Percentiles rank a stretch among this genome's conserved stretches.
These are phyloP conservation scores for Baccha elongata DNA, from an alignment of 2,888 invertebrate genomes.

Conservation along the genomic window DNA sequence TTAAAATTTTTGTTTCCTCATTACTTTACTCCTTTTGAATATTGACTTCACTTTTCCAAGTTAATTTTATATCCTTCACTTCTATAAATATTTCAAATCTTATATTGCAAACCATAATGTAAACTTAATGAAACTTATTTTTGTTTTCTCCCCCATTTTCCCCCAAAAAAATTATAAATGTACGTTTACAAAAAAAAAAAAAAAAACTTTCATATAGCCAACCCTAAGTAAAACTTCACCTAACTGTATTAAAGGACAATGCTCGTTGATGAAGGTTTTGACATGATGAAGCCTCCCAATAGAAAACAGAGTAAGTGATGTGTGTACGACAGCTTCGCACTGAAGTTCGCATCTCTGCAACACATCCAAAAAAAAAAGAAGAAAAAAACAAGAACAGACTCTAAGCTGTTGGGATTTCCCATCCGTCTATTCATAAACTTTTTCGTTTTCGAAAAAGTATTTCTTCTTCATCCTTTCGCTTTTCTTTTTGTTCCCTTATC, in stretches of 20 bases:
- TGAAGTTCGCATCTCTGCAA: constrained; percentile 33
- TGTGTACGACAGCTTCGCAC: constrained; percentile 48
- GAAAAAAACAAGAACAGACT: constrained; percentile 18
- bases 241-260: constrained; percentile 56
- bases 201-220: constrained; percentile 42
- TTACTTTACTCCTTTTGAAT: neutral
- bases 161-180: neutral
- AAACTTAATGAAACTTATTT: constrained; percentile 33
- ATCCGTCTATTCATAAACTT: constrained; percentile 37
- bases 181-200: neutral
- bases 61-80: neutral
- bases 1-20: too few species aligned
- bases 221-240: constrained; percentile 47
- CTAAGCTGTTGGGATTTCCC: constrained; percentile 40
- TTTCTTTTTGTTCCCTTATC: constrained; percentile 8
- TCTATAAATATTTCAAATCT: constrained; percentile 18
- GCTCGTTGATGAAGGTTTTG: constrained; percentile 60
- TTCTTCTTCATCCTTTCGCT: constrained; percentile 16
- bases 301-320: constrained; percentile 49
- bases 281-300: constrained; percentile 45
- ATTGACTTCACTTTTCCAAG: constrained; percentile 1
- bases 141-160: neutral
- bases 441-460: constrained; percentile 48
- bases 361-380: neutral
- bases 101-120: constrained; percentile 2